Conservation (phyloP, 2,888 invertebrate species). For the Argynnis bischoffii region DNA sequence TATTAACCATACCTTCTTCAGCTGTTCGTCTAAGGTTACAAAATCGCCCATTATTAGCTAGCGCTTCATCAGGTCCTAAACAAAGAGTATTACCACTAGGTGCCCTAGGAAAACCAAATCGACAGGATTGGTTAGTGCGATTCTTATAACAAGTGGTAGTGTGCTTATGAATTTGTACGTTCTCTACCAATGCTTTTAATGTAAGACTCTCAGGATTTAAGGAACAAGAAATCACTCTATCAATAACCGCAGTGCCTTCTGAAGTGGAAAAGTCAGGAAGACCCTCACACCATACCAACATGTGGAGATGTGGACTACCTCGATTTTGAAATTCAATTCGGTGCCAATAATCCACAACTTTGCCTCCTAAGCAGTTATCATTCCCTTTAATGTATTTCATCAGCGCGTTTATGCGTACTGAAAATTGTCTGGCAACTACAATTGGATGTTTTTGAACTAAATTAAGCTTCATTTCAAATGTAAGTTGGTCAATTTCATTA, state of each 20-base stretch:
- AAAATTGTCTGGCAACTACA: not conserved
- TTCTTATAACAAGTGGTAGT: slow-evolving; percentile 43
- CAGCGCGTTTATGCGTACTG: not conserved
- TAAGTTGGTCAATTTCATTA: not conserved
- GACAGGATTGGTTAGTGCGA: slow-evolving; percentile 34
- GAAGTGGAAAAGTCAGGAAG: slow-evolving; percentile 38
- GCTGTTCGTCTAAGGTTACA: slow-evolving; percentile 46
- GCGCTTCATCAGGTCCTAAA: slow-evolving; percentile 46
- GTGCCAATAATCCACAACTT: slow-evolving; percentile 44
- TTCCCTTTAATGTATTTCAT: slow-evolving; percentile 16
- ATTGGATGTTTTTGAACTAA: not conserved
- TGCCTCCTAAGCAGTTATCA: not conserved
- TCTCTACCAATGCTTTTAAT: slow-evolving; percentile 29
- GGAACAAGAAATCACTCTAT: too few species aligned
- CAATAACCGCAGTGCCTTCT: too few species aligned
- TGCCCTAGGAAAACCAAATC: slow-evolving; percentile 44
- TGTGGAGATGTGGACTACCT: slow-evolving; percentile 52
- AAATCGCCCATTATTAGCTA: slow-evolving; percentile 49
- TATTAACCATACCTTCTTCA: slow-evolving; percentile 46
- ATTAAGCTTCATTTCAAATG: not conserved
- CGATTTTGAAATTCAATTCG: slow-evolving; percentile 53
- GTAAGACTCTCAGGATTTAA: too few species aligned
- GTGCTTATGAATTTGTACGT: slow-evolving; percentile 44
- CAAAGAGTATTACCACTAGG: slow-evolving; percentile 41
- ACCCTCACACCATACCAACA: slow-evolving; percentile 47